Evolutionary conservation across 2,888 invertebrate species (phyloP).

Genomic region (Lordiphosa andalusiaca): DNA sequence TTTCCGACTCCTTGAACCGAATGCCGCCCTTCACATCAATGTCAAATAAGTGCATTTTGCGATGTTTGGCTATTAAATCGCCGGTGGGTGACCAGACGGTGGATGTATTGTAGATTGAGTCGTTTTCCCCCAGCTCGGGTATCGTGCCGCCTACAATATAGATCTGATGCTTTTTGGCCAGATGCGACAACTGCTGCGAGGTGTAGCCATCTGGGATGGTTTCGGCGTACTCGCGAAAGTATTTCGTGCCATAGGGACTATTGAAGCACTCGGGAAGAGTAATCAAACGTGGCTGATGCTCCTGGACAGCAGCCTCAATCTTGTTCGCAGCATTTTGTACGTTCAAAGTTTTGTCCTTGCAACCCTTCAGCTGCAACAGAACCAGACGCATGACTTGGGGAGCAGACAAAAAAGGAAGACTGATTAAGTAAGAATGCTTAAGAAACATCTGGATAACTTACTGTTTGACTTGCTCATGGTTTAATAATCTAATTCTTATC

Average conservation of each 20-base stretch:
- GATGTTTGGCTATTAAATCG: conserved; percentile 87
- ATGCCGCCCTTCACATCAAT: conserved; percentile 96
- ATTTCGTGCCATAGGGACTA: conserved; percentile 94
- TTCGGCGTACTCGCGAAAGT: conserved; percentile 93
- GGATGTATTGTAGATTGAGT: conserved; percentile 90
- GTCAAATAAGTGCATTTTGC: conserved; percentile 97
- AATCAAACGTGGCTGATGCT: conserved; percentile 84
- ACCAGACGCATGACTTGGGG: conserved; percentile 82
- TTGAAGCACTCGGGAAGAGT: conserved; percentile 95
- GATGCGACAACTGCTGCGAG: conserved; percentile 85
- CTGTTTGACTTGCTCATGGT: conserved; percentile 49
- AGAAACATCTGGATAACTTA: conserved; percentile 32
- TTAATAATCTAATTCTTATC: not conserved
- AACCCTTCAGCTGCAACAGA: conserved; percentile 90
- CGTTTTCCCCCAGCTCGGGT: conserved; percentile 86
- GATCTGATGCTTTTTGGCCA: conserved; percentile 88
- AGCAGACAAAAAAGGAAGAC: not conserved
- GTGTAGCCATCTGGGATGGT: conserved; percentile 90
- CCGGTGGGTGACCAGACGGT: conserved; percentile 92
- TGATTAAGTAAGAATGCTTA: not conserved
- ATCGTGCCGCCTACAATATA: conserved; percentile 94
- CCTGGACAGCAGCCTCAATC: conserved; percentile 83
- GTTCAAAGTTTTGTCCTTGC: conserved; percentile 88
- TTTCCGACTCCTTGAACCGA: conserved; percentile 95
- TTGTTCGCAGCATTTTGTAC: conserved; percentile 86